Base-by-base conservation (phyloP, 2,797 vertebrate genomes). In the Florisuga fusca region DNA sequence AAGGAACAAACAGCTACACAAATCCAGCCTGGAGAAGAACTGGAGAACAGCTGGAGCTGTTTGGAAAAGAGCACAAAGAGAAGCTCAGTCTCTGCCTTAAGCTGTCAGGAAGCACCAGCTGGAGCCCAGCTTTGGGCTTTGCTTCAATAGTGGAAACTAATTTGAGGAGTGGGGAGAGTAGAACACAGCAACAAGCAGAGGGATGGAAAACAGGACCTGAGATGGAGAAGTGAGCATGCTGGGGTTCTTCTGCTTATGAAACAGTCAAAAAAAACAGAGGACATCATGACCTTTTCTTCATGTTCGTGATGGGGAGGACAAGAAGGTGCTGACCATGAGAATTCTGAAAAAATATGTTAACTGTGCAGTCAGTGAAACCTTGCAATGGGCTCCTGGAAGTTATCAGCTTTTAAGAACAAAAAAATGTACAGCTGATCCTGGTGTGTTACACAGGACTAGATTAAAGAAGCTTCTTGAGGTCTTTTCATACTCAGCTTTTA, bases 241-340 rank as follows among this genome's bases (percentile, higher is more conserved):
- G 54, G 26, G 2, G 9, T 76, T 67, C 36, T 76, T 54, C 41
- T 41, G 34, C 38, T 73, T 43, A 10, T 34, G 21, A 23, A 66
- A 43, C 25, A 20, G 11, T 38, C 26, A 48, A 0, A 23, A 0
- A 23, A 26, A 38, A 12, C n/a, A 45, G 0, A 1, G 43, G 27
- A 48, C 36, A 43, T 33, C 13, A 7, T 61, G 54, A 36, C 15
- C 26, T 77, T 43, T 67, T 81, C 55, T 80, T 72, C 38, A 12
- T 50, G 31, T 45, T 15, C 4, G 1, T 62, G 59, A 23, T 31
- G 4, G 17, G 31, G n/a, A 77, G 69, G 71, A 34, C 9, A 34
- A 76, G 59, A 90, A 80, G 6, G 6, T 17, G 48, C 15, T 29
- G 7, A 61, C 19, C 9, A 16, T 59, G 13, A 86, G 43, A 73